A percentile compares a stretch with the other conserved stretches of the same genome.
These are phyloP conservation scores for Zaprionus davidi DNA, from an alignment of 1,140 invertebrate genomes.

Conservation along the genomic window DNA sequence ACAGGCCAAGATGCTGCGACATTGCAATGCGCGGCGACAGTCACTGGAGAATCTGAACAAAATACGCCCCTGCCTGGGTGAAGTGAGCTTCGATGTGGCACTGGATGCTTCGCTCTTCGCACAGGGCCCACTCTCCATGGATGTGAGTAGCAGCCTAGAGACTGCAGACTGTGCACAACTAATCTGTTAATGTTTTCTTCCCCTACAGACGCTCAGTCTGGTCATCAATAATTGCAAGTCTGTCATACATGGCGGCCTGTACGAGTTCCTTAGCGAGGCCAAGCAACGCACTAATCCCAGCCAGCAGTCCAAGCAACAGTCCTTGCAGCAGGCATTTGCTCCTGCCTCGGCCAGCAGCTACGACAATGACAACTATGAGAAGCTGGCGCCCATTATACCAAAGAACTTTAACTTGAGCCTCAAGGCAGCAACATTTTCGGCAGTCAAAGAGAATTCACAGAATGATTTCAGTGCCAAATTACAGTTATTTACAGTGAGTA, in stretches of 20 bases:
- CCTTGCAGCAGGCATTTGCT: constrained; percentile 13
- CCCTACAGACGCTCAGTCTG: constrained; percentile 90
- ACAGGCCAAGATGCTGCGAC: constrained; percentile 84
- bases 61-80: constrained; percentile 87
- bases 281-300: constrained; percentile 79
- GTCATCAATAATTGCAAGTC: constrained; percentile 89
- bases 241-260: constrained; percentile 88
- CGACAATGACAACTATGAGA: constrained; percentile 85
- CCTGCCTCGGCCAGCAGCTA: constrained; percentile 43
- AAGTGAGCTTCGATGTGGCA: constrained; percentile 89
- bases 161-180: neutral
- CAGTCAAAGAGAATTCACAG: constrained; percentile 87
- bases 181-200: constrained; percentile 46
- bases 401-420: constrained; percentile 90
- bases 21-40: constrained; percentile 78
- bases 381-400: constrained; percentile 89
- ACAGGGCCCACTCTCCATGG: constrained; percentile 90
- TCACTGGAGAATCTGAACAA: constrained; percentile 79
- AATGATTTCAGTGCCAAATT: constrained; percentile 86
- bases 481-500: constrained; percentile 78
- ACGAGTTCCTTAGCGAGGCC: constrained; percentile 86
- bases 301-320: constrained; percentile 39
- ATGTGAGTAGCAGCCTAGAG: constrained; percentile 85
- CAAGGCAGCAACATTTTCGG: constrained; percentile 88
- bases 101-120: constrained; percentile 90